Evolutionary conservation across 2,113 vertebrate genomes (phyloP).

Genomic region (Caretta caretta): DNA sequence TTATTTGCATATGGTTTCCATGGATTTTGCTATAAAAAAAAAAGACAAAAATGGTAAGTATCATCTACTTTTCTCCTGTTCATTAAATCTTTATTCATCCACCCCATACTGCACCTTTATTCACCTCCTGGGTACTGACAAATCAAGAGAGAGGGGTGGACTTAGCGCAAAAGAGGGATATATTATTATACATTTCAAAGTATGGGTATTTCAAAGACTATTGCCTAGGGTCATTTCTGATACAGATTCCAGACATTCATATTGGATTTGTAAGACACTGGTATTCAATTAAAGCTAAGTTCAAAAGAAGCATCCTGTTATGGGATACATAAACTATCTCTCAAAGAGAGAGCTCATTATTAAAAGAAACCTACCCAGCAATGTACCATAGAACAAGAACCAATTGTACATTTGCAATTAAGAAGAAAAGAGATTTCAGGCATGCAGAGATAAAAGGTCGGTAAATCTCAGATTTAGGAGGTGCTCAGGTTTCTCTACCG

Average conservation of each 20-base stretch:
- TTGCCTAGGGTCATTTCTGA: constrained; percentile 38
- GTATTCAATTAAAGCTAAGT: constrained; percentile 50
- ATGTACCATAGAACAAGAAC: neutral
- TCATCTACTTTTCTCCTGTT: neutral
- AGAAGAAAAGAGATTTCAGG: neutral
- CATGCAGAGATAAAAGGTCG: neutral
- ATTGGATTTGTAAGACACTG: neutral
- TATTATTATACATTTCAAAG: constrained; percentile 56
- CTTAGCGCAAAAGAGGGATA: neutral
- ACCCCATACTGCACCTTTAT: neutral
- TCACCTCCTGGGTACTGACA: constrained; percentile 23
- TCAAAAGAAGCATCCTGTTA: constrained; percentile 32
- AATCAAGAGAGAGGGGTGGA: constrained; percentile 5
- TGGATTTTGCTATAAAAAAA: neutral
- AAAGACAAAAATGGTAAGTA: neutral
- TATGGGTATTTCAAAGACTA: constrained; percentile 50
- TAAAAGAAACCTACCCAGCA: constrained; percentile 10
- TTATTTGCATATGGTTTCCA: constrained; percentile 9
- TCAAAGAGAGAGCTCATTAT: constrained; percentile 13
- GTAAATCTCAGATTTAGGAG: neutral
- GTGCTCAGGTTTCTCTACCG: neutral
- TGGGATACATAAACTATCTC: neutral
- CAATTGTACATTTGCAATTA: constrained; percentile 20
- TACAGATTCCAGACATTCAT: constrained; percentile 21
- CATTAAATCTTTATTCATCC: constrained; percentile 27